Base-by-base conservation (phyloP, 2,113 vertebrate genomes). In the Eretmochelys imbricata region DNA sequence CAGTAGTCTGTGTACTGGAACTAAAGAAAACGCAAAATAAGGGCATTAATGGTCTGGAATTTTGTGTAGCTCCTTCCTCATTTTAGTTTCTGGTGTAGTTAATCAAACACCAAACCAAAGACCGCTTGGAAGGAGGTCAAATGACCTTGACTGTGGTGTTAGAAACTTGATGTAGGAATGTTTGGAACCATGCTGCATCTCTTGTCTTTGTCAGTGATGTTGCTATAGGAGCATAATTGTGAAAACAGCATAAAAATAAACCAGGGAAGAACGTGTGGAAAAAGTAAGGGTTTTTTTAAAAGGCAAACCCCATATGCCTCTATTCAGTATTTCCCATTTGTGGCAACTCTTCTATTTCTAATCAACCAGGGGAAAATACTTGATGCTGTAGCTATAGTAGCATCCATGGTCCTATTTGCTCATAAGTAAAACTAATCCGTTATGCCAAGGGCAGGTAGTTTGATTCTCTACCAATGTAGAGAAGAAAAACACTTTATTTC, bases 291-390 rank as follows among this genome's bases (percentile, higher is more conserved):
- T 88, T 89, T 89, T 82, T 54, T 54, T 9, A 69, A 91, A 93
- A 49, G 5, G 85, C 1, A 69, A 29, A 2, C 69, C 83, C 87
- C 88, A 50, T 59, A 5, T 89, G 2, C 6, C 72, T 87, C 29
- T 75, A 0, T 53, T 1, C 27, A 24, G 57, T 82, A 24, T 42
- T 69, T 35, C 8, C 88, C 89, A 84, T 96, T 87, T 55, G 76
- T 20, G 38, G 20, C 17, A 91, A 46, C 9, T 38, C 3, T 95
- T 91, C 10, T 8, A 62, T 25, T 92, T 95, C 31, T 89, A 85
- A 51, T 95, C 24, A 85, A 88, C 6, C 38, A 91, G 80, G 90
- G 80, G 93, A 93, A 90, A 84, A 87, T 88, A 82, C 13, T 96
- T 93, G 29, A 38, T 89, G 80, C 65, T 83, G 2, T 87, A 76